Percentiles rank a stretch among this genome's conserved stretches.
Evolutionary conservation across 1,140 invertebrate genomes (phyloP).

Genomic region (Carcinoscorpius rotundicauda): DNA sequence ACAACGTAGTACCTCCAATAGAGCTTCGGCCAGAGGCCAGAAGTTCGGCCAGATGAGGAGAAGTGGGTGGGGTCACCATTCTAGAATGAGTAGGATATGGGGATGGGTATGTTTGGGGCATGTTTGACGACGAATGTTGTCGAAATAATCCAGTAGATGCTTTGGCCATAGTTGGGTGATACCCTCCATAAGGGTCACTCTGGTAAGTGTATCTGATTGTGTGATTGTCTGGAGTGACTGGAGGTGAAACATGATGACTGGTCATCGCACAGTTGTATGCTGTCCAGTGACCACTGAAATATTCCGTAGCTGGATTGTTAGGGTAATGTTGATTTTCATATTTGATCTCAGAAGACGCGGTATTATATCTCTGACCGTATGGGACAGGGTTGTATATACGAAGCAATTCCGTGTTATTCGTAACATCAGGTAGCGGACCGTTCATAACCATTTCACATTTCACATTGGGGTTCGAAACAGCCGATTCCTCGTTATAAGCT

Average conservation of each 20-base stretch:
- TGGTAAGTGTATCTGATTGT: conserved; percentile 8
- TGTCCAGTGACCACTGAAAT: too few species aligned
- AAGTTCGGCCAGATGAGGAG: conserved; percentile 39
- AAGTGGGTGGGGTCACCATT: conserved; percentile 43
- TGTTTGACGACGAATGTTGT: conserved; percentile 4
- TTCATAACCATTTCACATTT: too few species aligned
- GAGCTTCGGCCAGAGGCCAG: conserved; percentile 19
- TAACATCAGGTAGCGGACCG: too few species aligned
- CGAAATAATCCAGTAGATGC: conserved; percentile 5
- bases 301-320: too few species aligned
- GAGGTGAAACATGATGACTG: conserved; percentile 9
- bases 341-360: too few species aligned
- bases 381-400: too few species aligned
- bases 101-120: conserved; percentile 8
- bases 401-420: too few species aligned
- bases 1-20: conserved; percentile 5
- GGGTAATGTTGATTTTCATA: too few species aligned
- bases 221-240: conserved; percentile 11
- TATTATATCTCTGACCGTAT: too few species aligned
- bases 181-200: conserved; percentile 11
- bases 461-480: not conserved
- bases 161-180: conserved; percentile 8
- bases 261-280: too few species aligned
- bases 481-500: conserved; percentile 9
- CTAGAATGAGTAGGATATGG: conserved; percentile 24